These are phyloP conservation scores for Diachrysia chrysitis DNA, from an alignment of 2,888 invertebrate genomes.

Conservation along the genomic window DNA sequence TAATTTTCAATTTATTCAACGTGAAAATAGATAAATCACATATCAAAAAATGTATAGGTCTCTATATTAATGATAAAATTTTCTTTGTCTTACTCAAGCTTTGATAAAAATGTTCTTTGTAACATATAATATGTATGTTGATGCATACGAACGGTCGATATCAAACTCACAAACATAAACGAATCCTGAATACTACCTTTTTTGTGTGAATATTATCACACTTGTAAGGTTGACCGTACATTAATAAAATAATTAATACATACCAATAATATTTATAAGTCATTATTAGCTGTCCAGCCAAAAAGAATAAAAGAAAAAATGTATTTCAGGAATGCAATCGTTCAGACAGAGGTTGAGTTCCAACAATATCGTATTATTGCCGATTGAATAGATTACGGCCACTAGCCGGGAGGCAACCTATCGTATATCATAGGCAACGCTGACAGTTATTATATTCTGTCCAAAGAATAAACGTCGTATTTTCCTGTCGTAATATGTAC, in stretches of 20 bases:
- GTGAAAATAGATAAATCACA: no score
- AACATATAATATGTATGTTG: no score
- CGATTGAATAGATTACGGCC: constrained; percentile 61
- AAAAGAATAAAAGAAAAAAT: constrained; percentile 35
- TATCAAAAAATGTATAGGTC: no score
- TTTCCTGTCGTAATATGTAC: constrained; percentile 24
- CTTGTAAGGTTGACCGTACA: background rate
- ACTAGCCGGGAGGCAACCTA: constrained; percentile 31
- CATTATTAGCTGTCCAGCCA: constrained; percentile 9
- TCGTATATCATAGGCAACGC: constrained; percentile 47
- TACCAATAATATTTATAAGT: background rate
- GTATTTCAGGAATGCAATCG: constrained; percentile 38
- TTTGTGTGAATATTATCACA: no score
- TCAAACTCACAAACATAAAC: no score
- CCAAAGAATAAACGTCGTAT: constrained; percentile 19
- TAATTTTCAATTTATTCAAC: no score
- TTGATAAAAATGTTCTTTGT: no score
- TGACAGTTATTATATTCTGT: constrained; percentile 37
- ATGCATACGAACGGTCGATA: no score
- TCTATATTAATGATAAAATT: no score
- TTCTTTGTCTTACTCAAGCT: no score
- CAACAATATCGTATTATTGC: constrained; percentile 52
- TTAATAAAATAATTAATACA: background rate
- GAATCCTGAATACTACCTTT: no score
- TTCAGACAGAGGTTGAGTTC: constrained; percentile 35